Conservation (phyloP, 2,797 vertebrate species). For the Pampus argenteus region DNA sequence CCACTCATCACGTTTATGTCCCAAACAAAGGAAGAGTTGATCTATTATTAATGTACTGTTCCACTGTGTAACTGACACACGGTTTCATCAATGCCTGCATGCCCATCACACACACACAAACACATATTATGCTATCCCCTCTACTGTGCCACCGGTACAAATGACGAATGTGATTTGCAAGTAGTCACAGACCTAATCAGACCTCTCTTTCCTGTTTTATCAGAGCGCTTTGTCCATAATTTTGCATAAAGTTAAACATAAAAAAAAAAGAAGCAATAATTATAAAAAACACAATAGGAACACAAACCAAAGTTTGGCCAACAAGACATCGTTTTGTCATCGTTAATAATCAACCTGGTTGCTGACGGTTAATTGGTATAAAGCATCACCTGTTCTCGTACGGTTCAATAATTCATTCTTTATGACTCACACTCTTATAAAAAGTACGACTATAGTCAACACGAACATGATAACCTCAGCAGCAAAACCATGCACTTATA, state of each 20-base stretch:
- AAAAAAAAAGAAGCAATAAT: background rate
- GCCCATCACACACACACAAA: background rate
- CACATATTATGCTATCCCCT: background rate
- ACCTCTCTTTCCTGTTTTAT: slow-evolving; percentile 67
- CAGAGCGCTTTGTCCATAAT: slow-evolving; percentile 54
- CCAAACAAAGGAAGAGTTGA: slow-evolving; percentile 61
- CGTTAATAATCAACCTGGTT: background rate
- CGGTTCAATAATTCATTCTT: background rate
- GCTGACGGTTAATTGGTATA: background rate
- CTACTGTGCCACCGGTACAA: background rate
- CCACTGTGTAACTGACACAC: slow-evolving; percentile 45
- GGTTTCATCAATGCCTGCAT: slow-evolving; percentile 20
- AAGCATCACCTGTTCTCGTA: background rate
- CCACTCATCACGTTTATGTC: slow-evolving; percentile 59
- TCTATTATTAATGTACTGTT: slow-evolving; percentile 67
- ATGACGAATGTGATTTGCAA: slow-evolving; percentile 41
- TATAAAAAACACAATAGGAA: background rate
- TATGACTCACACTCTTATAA: background rate
- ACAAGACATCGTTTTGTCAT: background rate
- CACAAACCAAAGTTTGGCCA: background rate
- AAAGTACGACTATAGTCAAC: no score
- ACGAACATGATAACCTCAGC: background rate
- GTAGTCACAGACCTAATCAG: slow-evolving; percentile 66
- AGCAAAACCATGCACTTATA: background rate
- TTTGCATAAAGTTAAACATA: background rate